Conservation (phyloP, 2,888 invertebrate species). For the Muschampia plurimacula region DNA sequence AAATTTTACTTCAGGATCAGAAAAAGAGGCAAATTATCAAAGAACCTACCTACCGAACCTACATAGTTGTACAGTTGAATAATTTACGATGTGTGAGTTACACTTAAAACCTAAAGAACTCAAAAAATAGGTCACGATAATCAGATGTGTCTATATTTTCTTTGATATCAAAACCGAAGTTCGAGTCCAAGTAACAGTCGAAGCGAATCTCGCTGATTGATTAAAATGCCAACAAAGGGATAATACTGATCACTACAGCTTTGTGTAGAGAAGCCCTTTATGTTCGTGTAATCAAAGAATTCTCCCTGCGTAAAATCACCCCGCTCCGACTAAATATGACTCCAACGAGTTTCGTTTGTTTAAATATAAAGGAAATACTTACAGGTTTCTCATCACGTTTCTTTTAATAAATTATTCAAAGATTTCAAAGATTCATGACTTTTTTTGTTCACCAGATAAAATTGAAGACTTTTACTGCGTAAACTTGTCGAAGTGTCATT, state of each 20-base stretch:
- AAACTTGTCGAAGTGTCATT: neutral
- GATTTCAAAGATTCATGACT: neutral
- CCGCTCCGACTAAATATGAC: conserved; percentile 63
- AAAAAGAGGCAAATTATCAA: too few relatives aligned
- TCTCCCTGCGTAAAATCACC: conserved; percentile 68
- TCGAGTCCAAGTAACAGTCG: conserved; percentile 48
- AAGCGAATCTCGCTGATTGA: conserved; percentile 74
- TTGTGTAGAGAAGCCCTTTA: conserved; percentile 80
- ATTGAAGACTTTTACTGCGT: too few relatives aligned
- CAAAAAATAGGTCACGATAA: conserved; percentile 15
- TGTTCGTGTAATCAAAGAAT: conserved; percentile 79
- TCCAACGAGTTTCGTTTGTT: conserved; percentile 57
- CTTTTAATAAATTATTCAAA: neutral
- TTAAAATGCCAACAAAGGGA: conserved; percentile 84
- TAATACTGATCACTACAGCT: conserved; percentile 80
- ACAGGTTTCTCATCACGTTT: conserved; percentile 24
- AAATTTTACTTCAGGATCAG: too few relatives aligned
- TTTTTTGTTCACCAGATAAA: neutral
- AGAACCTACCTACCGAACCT: too few relatives aligned
- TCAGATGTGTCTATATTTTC: conserved; percentile 17
- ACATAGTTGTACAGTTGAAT: too few relatives aligned
- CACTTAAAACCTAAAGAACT: neutral
- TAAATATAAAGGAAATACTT: conserved; percentile 32
- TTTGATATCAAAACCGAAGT: conserved; percentile 28
- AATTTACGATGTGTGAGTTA: neutral